Conservation (phyloP, 1,140 invertebrate genomes). For the Eriocheir sinensis region DNA sequence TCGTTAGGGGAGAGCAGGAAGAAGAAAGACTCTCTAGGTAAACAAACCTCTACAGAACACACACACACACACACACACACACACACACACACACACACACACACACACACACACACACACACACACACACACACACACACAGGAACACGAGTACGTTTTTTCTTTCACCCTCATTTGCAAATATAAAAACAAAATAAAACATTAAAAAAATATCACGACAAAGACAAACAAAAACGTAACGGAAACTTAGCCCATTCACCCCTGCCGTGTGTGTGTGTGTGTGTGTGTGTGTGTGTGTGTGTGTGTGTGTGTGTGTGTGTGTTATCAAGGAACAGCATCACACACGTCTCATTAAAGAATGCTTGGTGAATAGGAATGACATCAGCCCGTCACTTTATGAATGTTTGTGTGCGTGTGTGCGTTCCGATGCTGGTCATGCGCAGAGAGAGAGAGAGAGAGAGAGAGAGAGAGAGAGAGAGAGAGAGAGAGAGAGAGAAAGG, state of each 20-base stretch:
- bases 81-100: not conserved
- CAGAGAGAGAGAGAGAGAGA: not conserved
- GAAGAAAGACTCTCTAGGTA: not conserved
- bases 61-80: too few relatives aligned
- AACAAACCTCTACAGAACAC: not conserved
- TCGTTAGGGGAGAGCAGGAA: not conserved
- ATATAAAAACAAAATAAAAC: too few relatives aligned
- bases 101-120: not conserved
- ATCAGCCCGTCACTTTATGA: not conserved
- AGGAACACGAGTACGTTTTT: not conserved
- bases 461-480: constrained; percentile 22
- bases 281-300: constrained; percentile 12
- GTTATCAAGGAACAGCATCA: not conserved
- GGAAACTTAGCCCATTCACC: not conserved
- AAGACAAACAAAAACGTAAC: constrained; percentile 17
- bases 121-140: constrained; percentile 14
- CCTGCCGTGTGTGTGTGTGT: not conserved
- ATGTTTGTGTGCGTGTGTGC: constrained; percentile 3
- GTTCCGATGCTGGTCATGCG: not conserved
- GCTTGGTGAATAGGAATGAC: not conserved
- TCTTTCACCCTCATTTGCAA: not conserved
- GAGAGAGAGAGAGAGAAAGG: constrained; percentile 22
- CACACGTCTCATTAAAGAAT: not conserved
- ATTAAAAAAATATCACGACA: not conserved
- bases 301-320: not conserved